Percentiles rank a stretch among this genome's conserved stretches.
Evolutionary conservation across 2,888 invertebrate species (phyloP).

Genomic region (Zaprionus obscuricornis): DNA sequence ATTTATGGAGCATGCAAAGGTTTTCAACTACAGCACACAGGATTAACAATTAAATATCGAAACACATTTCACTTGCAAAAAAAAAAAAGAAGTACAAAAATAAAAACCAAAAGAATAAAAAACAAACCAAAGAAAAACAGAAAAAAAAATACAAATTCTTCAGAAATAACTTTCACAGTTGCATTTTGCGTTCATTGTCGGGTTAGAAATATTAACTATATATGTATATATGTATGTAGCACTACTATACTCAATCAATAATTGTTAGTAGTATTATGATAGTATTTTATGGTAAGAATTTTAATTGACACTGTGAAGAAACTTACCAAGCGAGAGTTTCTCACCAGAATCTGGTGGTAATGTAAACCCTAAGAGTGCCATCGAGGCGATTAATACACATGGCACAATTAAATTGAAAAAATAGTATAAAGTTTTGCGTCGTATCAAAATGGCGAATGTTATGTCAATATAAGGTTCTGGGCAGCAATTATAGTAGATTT

Average conservation of each 20-base stretch:
- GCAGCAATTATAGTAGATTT: constrained; percentile 98
- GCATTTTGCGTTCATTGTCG: too few species aligned
- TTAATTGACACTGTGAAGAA: constrained; percentile 11
- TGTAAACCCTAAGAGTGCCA: constrained; percentile 99
- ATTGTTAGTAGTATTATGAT: too few species aligned
- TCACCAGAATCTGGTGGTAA: constrained; percentile 99
- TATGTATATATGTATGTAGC: too few species aligned
- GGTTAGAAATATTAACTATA: too few species aligned
- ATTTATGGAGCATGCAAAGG: constrained; percentile 48
- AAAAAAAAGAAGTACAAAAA: too few species aligned
- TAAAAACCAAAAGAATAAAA: too few species aligned
- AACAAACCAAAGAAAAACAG: too few species aligned
- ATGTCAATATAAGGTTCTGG: constrained; percentile 99
- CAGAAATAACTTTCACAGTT: too few species aligned
- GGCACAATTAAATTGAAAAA: constrained; percentile 99
- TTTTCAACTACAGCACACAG: constrained; percentile 31
- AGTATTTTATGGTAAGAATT: too few species aligned
- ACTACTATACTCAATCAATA: too few species aligned
- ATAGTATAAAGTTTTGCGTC: constrained; percentile 98
- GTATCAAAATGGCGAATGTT: constrained; percentile 97
- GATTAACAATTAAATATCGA: constrained; percentile 44
- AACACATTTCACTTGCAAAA: constrained; percentile 43
- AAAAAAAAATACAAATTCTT: too few species aligned
- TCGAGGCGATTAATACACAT: constrained; percentile 98
- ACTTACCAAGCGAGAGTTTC: constrained; percentile 97